Conservation (phyloP, 2,797 vertebrate species). For the Dermochelys coriacea region DNA sequence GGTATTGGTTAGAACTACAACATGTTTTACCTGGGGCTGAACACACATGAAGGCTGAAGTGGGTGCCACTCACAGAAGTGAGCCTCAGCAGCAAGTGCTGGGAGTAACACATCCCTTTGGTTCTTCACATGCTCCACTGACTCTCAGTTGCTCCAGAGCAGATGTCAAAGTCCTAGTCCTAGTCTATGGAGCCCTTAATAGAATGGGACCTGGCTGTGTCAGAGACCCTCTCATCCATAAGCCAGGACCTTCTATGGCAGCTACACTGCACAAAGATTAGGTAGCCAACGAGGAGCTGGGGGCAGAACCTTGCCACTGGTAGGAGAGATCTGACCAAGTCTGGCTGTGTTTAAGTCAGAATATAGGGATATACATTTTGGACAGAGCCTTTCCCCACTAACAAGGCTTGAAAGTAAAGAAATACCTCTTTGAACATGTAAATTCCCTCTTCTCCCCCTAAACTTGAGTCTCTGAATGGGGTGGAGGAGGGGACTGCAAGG, state of each 20-base stretch:
- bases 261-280: neutral
- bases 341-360: neutral
- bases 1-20: neutral
- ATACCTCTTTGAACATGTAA: neutral
- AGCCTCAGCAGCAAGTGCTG: neutral
- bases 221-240: neutral
- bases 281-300: neutral
- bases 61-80: neutral
- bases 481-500: neutral
- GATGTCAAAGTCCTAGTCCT: neutral
- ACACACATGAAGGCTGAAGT: neutral
- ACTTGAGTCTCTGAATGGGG: neutral
- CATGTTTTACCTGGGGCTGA: neutral
- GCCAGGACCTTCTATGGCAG: neutral
- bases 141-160: neutral
- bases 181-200: neutral
- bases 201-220: neutral
- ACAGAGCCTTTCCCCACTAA: neutral
- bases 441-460: neutral
- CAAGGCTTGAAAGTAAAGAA: neutral
- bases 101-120: neutral
- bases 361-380: neutral
- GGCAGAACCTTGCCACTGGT: rapidly evolving
- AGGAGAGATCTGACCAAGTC: neutral
- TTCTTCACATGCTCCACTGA: neutral